phyloP scores from a whole-genome alignment of 2,113 vertebrate species.

The Chiloscyllium plagiosum region DNA sequence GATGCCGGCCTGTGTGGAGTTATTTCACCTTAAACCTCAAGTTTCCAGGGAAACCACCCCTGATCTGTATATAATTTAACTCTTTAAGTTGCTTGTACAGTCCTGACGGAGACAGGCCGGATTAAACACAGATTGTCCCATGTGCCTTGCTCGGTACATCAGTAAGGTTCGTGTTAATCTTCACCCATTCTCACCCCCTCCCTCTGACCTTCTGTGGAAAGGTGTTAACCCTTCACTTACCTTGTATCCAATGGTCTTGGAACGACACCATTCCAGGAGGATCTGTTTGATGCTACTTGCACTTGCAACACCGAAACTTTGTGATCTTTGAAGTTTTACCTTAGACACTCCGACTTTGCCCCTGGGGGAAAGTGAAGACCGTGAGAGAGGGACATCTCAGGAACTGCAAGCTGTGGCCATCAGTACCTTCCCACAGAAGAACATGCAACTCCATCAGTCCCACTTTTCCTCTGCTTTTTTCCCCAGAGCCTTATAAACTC shows the following conservation, averaged over 20 bases:
- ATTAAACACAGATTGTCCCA: background rate
- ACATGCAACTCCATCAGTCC: background rate
- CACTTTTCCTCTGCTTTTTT: background rate
- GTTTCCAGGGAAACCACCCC: background rate
- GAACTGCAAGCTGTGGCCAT: background rate
- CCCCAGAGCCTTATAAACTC: background rate
- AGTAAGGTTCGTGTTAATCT: background rate
- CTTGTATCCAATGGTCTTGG: constrained; percentile 88
- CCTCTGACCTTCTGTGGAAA: background rate
- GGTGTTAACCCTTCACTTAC: constrained; percentile 49
- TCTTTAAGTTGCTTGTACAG: background rate
- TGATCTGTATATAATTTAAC: background rate
- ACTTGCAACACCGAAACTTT: constrained; percentile 81
- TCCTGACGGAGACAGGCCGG: background rate
- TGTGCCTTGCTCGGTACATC: background rate
- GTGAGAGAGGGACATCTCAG: background rate
- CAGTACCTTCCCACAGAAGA: background rate
- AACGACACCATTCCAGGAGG: constrained; percentile 90
- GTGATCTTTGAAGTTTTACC: constrained; percentile 81
- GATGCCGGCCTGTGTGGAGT: too few relatives aligned
- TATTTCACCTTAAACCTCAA: background rate
- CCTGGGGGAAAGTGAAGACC: constrained; percentile 49
- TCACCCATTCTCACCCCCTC: background rate
- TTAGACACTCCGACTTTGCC: constrained; percentile 65
- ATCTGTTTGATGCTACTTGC: constrained; percentile 91